These are phyloP conservation scores for Lissocephala sabroskyi DNA, from an alignment of 2,888 invertebrate species.

Conservation along the genomic window DNA sequence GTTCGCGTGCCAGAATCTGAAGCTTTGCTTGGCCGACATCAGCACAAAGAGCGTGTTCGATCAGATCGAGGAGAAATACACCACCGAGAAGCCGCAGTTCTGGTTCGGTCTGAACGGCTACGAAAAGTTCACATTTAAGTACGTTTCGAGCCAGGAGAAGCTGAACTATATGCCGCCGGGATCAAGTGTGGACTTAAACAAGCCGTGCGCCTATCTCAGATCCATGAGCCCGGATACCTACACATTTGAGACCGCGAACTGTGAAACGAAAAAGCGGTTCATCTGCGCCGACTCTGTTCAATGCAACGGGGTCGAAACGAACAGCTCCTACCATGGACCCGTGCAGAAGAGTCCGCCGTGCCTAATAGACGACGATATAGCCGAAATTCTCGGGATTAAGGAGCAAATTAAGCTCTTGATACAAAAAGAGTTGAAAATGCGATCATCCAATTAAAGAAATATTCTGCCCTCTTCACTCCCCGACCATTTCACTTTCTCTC, in stretches of 20 bases:
- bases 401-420: too few species aligned
- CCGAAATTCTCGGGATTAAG: slow-evolving; percentile 6
- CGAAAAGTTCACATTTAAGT: slow-evolving; percentile 13
- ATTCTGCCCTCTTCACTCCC: too few species aligned
- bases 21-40: slow-evolving; percentile 25
- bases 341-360: too few species aligned
- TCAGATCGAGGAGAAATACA: slow-evolving; percentile 1
- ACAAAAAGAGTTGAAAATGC: too few species aligned
- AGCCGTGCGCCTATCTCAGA: slow-evolving; percentile 17
- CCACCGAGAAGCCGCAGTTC: slow-evolving; percentile 4
- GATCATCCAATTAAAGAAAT: too few species aligned
- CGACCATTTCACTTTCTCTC: too few species aligned
- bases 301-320: slow-evolving; percentile 13
- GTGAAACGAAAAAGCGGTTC: slow-evolving; percentile 5
- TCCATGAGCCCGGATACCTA: not conserved
- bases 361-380: not conserved
- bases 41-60: not conserved
- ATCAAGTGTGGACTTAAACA: not conserved
- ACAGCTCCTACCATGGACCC: not conserved
- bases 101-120: slow-evolving; percentile 27
- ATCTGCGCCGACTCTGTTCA: slow-evolving; percentile 9
- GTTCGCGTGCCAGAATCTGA: slow-evolving; percentile 5
- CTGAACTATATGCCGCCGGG: not conserved
- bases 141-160: not conserved
- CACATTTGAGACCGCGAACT: slow-evolving; percentile 6